A percentile compares a stretch with the other conserved stretches of the same genome.
These are phyloP conservation scores for Ptychochromis oligacanthus DNA, from an alignment of 2,113 vertebrate genomes.

Conservation along the genomic window DNA sequence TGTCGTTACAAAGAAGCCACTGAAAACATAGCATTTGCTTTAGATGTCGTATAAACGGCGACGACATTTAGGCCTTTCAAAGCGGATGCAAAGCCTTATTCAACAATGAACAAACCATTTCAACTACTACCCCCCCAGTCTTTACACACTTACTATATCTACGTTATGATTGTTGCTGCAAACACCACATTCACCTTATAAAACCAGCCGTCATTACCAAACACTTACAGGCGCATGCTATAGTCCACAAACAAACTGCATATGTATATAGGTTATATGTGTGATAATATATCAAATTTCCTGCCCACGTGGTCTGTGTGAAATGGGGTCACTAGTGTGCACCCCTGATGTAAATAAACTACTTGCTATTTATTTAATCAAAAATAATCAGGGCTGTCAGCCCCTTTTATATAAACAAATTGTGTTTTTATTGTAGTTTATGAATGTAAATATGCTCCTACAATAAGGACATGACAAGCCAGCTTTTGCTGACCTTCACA, in stretches of 20 bases:
- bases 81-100: neutral
- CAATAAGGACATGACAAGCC: neutral
- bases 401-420: neutral
- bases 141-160: neutral
- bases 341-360: neutral
- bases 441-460: neutral
- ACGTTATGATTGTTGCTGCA: neutral
- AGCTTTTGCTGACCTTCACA: conserved; percentile 61
- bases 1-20: neutral
- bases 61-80: neutral
- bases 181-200: neutral
- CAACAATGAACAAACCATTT: neutral
- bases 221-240: neutral
- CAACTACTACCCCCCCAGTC: neutral
- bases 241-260: neutral
- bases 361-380: neutral
- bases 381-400: neutral
- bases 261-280: neutral
- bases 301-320: conserved; percentile 52
- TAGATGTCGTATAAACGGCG: fast-evolving
- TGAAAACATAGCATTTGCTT: neutral
- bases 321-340: conserved; percentile 47
- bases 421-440: neutral
- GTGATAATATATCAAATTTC: neutral
- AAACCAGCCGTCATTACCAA: neutral